phyloP scores from a whole-genome alignment of 1,140 invertebrate genomes.

The Geopemphigus sp. region DNA sequence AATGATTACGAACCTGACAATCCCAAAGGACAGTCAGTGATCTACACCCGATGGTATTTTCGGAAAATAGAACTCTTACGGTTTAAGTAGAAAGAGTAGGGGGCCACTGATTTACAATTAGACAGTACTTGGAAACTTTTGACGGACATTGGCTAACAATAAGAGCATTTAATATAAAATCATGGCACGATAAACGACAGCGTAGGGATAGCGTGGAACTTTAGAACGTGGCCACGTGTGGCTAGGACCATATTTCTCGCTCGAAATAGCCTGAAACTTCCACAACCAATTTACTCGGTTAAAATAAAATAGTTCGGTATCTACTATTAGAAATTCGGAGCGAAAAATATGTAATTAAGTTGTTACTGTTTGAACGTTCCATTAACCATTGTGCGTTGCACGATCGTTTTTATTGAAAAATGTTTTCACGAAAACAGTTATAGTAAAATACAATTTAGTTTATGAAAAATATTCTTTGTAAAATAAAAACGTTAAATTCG shows the following conservation, averaged over 20 bases:
- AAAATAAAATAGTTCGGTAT: not conserved
- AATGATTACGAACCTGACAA: conserved; percentile 19
- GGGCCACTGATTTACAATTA: conserved; percentile 16
- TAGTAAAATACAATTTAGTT: too few relatives aligned
- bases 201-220: not conserved
- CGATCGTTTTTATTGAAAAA: not conserved
- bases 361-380: too few relatives aligned
- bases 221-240: too few relatives aligned
- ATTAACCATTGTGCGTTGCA: too few relatives aligned
- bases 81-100: not conserved
- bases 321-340: too few relatives aligned
- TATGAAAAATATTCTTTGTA: too few relatives aligned
- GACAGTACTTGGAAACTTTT: conserved; percentile 19
- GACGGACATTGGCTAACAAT: not conserved
- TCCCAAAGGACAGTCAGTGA: conserved; percentile 15
- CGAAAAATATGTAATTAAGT: too few relatives aligned
- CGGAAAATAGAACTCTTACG: not conserved
- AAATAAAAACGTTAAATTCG: too few relatives aligned
- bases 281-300: not conserved
- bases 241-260: not conserved
- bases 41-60: conserved; percentile 25
- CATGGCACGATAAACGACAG: not conserved
- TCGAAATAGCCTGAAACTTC: not conserved
- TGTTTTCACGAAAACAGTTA: not conserved
- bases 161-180: conserved; percentile 14